Evolutionary conservation across 2,113 vertebrate genomes (phyloP).

Genomic region (Mesitornis unicolor): DNA sequence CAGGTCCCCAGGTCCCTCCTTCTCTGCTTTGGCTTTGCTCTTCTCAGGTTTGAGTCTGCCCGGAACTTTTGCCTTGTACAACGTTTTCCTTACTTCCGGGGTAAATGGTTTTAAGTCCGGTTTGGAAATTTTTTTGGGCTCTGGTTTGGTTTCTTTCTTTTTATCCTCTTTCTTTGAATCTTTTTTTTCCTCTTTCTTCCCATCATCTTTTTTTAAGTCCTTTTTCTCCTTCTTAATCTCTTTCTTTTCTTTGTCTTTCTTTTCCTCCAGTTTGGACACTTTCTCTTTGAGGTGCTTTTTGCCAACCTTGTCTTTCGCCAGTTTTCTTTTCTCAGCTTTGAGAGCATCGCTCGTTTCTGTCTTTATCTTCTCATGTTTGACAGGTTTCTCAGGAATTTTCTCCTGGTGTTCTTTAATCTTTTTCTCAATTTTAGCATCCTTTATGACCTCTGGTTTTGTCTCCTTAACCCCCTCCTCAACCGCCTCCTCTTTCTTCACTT

Average conservation of each 20-base stretch:
- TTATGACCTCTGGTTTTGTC: constrained; percentile 80
- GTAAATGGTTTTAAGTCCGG: constrained; percentile 94
- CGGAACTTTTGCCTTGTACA: constrained; percentile 91
- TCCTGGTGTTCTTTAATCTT: constrained; percentile 81
- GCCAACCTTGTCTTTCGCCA: constrained; percentile 84
- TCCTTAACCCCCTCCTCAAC: constrained; percentile 83
- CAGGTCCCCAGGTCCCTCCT: constrained; percentile 77
- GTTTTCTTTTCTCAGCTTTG: constrained; percentile 90
- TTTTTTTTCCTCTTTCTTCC: constrained; percentile 91
- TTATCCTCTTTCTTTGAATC: constrained; percentile 89
- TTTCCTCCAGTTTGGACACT: constrained; percentile 91
- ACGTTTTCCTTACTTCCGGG: constrained; percentile 92
- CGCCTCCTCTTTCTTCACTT: constrained; percentile 82
- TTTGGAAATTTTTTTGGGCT: constrained; percentile 88
- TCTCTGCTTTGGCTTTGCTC: constrained; percentile 78
- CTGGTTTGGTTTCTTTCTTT: constrained; percentile 89
- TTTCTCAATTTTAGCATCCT: constrained; percentile 87
- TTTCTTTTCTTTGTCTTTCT: constrained; percentile 96
- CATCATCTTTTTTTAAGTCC: constrained; percentile 87
- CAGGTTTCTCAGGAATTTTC: constrained; percentile 80
- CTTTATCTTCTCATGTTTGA: constrained; percentile 80
- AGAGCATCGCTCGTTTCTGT: constrained; percentile 75
- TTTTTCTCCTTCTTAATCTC: constrained; percentile 89
- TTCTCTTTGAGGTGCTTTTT: constrained; percentile 93
- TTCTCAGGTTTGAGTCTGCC: constrained; percentile 86